Conservation (phyloP, 2,888 invertebrate genomes). For the Periphyllus acericola region DNA sequence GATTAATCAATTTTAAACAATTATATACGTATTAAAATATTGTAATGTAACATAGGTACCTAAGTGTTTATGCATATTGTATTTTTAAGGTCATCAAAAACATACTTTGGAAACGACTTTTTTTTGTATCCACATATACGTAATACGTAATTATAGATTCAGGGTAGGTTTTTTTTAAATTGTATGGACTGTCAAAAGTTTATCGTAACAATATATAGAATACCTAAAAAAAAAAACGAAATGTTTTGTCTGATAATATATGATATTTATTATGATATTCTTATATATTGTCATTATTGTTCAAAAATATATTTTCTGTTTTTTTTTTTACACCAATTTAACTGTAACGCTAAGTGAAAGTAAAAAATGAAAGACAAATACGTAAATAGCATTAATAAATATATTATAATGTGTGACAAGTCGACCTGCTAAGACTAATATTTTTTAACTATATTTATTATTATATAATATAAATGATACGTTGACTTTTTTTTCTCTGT, state of each 20-base stretch:
- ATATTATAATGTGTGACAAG: conserved; percentile 39
- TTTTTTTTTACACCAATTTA: conserved; percentile 24
- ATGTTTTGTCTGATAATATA: neutral
- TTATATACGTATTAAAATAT: conserved; percentile 59
- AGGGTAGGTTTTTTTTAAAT: conserved; percentile 73
- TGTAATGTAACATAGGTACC: conserved; percentile 42
- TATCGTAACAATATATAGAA: conserved; percentile 35
- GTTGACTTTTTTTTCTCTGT: conserved; percentile 58
- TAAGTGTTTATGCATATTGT: conserved; percentile 48
- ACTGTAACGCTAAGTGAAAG: conserved; percentile 49
- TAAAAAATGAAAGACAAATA: conserved; percentile 54
- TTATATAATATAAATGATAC: conserved; percentile 16
- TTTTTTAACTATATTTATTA: conserved; percentile 58
- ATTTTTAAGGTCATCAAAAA: conserved; percentile 46
- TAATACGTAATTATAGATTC: conserved; percentile 88
- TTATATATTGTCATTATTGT: conserved; percentile 40
- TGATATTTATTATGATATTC: conserved; percentile 13
- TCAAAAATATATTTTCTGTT: conserved; percentile 51
- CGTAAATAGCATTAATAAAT: conserved; percentile 57
- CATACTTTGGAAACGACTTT: conserved; percentile 25
- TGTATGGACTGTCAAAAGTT: conserved; percentile 44
- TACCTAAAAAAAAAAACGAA: neutral
- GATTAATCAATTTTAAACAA: conserved; percentile 37
- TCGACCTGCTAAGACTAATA: conserved; percentile 56
- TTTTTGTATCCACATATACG: conserved; percentile 68